These are phyloP conservation scores for Myiozetetes cayanensis DNA, from an alignment of 2,113 vertebrate genomes.

Conservation along the genomic window DNA sequence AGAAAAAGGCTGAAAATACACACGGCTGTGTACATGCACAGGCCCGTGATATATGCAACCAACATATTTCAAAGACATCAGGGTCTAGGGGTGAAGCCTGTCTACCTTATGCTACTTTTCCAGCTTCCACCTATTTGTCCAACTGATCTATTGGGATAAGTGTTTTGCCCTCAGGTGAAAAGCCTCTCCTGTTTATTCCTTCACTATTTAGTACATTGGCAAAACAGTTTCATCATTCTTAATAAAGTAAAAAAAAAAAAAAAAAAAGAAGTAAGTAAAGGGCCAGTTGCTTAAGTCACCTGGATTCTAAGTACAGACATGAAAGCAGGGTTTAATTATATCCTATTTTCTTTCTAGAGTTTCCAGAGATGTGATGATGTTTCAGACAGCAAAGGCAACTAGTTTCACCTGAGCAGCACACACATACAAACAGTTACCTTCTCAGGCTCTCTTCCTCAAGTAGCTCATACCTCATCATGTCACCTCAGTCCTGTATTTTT, in stretches of 20 bases:
- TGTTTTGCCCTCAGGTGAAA: neutral
- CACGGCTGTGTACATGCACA: accelerated
- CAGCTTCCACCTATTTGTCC: neutral
- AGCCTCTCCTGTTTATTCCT: neutral
- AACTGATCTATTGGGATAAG: neutral
- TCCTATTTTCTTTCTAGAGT: neutral
- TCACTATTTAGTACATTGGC: neutral
- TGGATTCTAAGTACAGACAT: neutral
- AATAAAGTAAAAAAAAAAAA: neutral
- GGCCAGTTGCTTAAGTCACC: neutral
- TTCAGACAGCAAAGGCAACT: neutral
- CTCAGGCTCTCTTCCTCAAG: neutral
- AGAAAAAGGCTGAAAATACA: neutral
- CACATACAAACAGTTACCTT: neutral
- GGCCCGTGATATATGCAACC: accelerated
- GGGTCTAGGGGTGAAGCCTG: neutral
- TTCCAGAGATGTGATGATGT: neutral
- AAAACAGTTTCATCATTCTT: neutral
- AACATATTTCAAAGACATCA: neutral
- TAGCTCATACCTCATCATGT: neutral
- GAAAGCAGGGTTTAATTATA: neutral
- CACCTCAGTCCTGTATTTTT: neutral
- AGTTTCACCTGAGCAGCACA: neutral
- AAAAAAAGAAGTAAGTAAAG: neutral
- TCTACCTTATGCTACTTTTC: neutral